Conservation (phyloP, 2,888 invertebrate genomes). For the Belgica antarctica region DNA sequence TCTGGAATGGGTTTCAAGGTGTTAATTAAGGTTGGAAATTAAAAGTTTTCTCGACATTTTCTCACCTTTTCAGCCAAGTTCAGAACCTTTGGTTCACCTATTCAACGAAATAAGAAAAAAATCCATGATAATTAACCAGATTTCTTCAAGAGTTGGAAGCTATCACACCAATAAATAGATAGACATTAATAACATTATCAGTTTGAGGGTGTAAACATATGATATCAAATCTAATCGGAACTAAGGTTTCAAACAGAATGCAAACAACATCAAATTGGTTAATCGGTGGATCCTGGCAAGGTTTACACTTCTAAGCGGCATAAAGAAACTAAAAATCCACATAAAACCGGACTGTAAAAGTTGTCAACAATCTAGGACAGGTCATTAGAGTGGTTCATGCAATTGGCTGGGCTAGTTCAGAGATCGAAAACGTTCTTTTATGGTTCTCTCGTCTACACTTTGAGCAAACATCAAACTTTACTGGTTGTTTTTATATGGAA, state of each 20-base stretch:
- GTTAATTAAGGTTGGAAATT: slow-evolving; percentile 5
- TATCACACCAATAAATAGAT: not conserved
- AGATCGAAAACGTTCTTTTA: too few species aligned
- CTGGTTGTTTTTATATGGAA: too few species aligned
- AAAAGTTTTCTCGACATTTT: too few species aligned
- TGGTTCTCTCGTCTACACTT: not conserved
- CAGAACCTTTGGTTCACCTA: slow-evolving; percentile 88
- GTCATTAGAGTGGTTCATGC: not conserved
- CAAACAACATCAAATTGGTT: not conserved
- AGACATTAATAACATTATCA: slow-evolving; percentile 10
- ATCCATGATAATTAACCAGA: too few species aligned
- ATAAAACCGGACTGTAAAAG: not conserved
- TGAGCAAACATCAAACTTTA: not conserved
- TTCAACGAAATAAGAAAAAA: slow-evolving; percentile 51
- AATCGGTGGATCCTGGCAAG: too few species aligned
- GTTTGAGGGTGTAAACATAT: too few species aligned
- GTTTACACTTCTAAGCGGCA: not conserved
- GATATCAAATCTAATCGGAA: not conserved
- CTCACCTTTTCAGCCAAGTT: slow-evolving; percentile 73
- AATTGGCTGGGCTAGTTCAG: not conserved
- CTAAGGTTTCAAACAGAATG: not conserved
- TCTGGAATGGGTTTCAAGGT: slow-evolving; percentile 61
- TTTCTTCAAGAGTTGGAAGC: too few species aligned
- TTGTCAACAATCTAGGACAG: not conserved
- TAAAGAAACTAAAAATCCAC: too few species aligned